These are phyloP conservation scores for Hydrolagus colliei DNA, from an alignment of 2,797 vertebrate species.

Conservation along the genomic window DNA sequence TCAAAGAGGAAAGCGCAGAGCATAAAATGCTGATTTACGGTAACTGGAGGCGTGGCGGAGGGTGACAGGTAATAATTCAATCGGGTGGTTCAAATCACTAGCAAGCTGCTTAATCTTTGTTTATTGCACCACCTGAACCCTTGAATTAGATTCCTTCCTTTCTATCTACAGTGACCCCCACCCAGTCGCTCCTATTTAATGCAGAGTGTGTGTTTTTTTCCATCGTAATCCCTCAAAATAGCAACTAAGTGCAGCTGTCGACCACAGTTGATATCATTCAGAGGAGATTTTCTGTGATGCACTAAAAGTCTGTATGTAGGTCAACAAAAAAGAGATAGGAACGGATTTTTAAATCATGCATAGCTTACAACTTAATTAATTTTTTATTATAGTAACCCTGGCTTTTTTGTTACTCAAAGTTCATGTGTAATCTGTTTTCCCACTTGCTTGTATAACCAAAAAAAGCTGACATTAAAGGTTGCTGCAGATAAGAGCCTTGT, in stretches of 20 bases:
- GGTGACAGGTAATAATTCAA: neutral
- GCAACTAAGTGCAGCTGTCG: neutral
- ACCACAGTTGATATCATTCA: neutral
- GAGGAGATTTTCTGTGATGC: neutral
- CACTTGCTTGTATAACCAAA: neutral
- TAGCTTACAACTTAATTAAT: neutral
- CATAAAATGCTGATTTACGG: no score
- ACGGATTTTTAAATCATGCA: neutral
- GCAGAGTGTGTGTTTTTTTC: no score
- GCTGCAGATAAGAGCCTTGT: neutral
- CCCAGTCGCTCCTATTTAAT: neutral
- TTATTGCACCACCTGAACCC: neutral
- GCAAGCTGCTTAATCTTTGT: neutral
- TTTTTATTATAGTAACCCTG: neutral
- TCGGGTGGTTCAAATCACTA: neutral
- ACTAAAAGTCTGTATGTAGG: neutral
- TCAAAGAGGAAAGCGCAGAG: no score
- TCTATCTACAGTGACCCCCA: neutral
- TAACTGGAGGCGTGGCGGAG: neutral
- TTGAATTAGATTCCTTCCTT: neutral
- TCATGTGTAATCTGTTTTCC: neutral
- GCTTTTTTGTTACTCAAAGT: neutral
- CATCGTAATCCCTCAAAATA: neutral
- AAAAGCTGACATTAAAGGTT: neutral
- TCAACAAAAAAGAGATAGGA: slow-evolving; percentile 7